These are phyloP conservation scores for Ectemnius cavifrons DNA, from an alignment of 2,888 invertebrate genomes.

Conservation along the genomic window DNA sequence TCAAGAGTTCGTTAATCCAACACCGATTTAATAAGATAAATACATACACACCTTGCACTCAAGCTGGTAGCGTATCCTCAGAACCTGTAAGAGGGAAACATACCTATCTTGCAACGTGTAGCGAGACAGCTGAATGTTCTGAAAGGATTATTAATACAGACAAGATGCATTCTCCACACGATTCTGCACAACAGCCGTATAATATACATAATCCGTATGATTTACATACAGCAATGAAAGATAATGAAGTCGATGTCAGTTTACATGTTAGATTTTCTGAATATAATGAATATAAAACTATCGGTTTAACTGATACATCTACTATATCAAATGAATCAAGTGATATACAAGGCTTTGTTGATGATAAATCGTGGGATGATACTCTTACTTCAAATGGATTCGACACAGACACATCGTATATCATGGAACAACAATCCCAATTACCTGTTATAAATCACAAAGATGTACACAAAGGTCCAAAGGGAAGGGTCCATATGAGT, in stretches of 20 bases:
- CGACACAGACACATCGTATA: constrained; percentile 56
- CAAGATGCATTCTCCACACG: constrained; percentile 2
- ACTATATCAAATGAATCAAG: constrained; percentile 67
- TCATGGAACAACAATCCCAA: not conserved
- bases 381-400: constrained; percentile 68
- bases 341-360: constrained; percentile 48
- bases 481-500: not conserved
- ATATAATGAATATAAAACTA: constrained; percentile 73
- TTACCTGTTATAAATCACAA: not conserved
- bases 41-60: constrained; percentile 1
- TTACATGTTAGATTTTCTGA: constrained; percentile 75
- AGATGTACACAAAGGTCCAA: constrained; percentile 1
- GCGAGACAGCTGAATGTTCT: not conserved
- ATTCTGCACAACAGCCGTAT: not conserved
- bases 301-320: constrained; percentile 70
- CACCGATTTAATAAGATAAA: constrained; percentile 15
- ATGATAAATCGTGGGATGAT: constrained; percentile 70
- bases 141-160: not conserved
- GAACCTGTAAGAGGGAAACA: not conserved
- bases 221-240: constrained; percentile 9
- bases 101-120: not conserved
- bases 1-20: constrained; percentile 15
- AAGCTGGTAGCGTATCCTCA: constrained; percentile 2
- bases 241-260: constrained; percentile 58
- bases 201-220: constrained; percentile 17